Evolutionary conservation across 2,797 vertebrate species (phyloP), one percentile per base, ranked within the genome.

Genomic region (Sebastiscus albofasciatus): DNA sequence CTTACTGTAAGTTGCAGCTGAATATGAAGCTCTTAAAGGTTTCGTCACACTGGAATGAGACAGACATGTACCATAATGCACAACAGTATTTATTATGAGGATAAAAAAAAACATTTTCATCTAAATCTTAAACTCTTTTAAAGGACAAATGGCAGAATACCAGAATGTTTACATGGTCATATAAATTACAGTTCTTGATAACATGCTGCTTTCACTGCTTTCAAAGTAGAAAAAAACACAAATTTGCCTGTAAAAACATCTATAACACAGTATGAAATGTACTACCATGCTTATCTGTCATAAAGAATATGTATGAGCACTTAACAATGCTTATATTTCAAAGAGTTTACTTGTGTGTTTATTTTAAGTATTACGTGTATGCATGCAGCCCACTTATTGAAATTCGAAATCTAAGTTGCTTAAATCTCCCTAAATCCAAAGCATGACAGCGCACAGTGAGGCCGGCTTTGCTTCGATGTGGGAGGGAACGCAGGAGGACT

Each of bases 401-500:
- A 79, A 61, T 67, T 75, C 14, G 26, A 60, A 76, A 70, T 74
- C 61, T 66, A 46, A 74, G 75, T 62, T 80, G 31, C 27, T 67
- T 58, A 72, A 80, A 67, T 78, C 67, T 77, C 55, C 18, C 20
- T 73, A 68, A 72, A 55, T 36, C 59, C 22, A 74, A 70, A 83
- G 61, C 42, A 64, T 77, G 64, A 42, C 49, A 55, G 27, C n/a
- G 6, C 22, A 68, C 42, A 77, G 34, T 64, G 66, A 81, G 61
- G 54, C 64, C 36, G 55, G 42, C 56, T 84, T 80, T 77, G 72
- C 49, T 8, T 72, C 66, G 29, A 29, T 66, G 73, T 84, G 77
- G 87, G 87, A 78, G 71, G 80, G 39, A 70, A 69, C 79, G 59
- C 70, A 82, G 64, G 26, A 79, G 66, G 70, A 54, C 72, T 88